These are phyloP conservation scores for Pseudorasbora parva DNA, from an alignment of 2,113 vertebrate species.

Conservation along the genomic window DNA sequence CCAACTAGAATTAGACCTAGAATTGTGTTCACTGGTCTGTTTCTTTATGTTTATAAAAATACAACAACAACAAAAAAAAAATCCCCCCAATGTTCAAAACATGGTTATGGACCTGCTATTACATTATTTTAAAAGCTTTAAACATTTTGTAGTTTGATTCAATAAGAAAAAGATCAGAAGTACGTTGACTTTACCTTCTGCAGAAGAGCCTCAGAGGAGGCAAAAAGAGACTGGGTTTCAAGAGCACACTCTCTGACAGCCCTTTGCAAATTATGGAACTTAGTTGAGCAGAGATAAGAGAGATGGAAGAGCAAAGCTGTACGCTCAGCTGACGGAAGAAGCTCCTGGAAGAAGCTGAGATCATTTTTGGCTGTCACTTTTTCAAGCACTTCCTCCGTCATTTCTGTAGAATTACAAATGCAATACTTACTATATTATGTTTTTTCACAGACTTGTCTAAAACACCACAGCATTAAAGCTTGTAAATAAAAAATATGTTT, in stretches of 20 bases:
- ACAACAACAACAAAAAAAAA: too few relatives aligned
- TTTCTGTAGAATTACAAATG: not conserved
- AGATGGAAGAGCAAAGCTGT: slow-evolving; percentile 24
- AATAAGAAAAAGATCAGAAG: not conserved
- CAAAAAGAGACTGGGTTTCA: slow-evolving; percentile 19
- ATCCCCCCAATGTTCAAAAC: too few relatives aligned
- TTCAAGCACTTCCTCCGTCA: not conserved
- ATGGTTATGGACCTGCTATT: too few relatives aligned
- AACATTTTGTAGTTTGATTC: not conserved
- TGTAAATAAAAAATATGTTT: not conserved
- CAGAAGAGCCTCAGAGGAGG: slow-evolving; percentile 16
- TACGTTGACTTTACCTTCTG: not conserved
- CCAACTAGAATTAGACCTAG: too few relatives aligned
- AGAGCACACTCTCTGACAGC: not conserved
- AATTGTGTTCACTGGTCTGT: too few relatives aligned
- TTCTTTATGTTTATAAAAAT: too few relatives aligned
- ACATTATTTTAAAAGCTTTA: too few relatives aligned
- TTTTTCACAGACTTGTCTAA: not conserved
- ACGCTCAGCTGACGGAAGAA: not conserved
- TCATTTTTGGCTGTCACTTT: not conserved
- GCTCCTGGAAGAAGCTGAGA: not conserved
- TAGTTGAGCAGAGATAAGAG: slow-evolving; percentile 10
- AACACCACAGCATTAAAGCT: not conserved
- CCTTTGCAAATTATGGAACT: slow-evolving; percentile 6
- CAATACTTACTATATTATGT: not conserved